Evolutionary conservation across 2,888 invertebrate genomes (phyloP).

Genomic region (Pammene aurita): DNA sequence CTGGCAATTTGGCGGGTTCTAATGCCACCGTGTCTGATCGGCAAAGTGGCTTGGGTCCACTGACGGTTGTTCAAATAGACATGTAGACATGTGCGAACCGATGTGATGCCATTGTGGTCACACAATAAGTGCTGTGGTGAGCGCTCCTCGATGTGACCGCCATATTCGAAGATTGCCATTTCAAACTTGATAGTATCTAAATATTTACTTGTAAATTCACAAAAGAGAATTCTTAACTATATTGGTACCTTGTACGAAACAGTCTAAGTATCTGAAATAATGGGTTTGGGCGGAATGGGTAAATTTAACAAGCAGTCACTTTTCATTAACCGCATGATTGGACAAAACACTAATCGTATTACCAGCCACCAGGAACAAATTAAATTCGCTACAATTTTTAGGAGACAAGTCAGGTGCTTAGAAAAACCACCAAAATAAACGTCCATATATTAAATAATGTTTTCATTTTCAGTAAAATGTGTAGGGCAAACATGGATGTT

Average conservation of each 20-base stretch:
- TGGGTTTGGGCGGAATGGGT: conserved; percentile 6
- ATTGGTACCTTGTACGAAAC: background rate
- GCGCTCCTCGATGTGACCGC: no score
- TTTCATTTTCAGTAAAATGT: background rate
- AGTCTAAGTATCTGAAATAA: background rate
- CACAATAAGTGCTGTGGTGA: no score
- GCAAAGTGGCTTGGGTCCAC: no score
- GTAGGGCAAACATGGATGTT: background rate
- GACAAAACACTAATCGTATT: conserved; percentile 70
- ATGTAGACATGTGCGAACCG: no score
- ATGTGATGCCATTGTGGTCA: no score
- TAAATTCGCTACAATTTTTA: conserved; percentile 58
- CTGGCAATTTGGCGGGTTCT: no score
- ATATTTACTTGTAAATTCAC: no score
- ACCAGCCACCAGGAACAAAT: conserved; percentile 75
- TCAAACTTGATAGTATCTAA: no score
- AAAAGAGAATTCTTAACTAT: no score
- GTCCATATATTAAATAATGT: background rate
- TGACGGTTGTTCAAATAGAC: no score
- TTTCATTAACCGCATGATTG: conserved; percentile 76
- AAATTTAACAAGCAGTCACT: conserved; percentile 54
- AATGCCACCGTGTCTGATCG: no score
- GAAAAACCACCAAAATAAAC: conserved; percentile 40
- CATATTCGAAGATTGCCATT: no score
- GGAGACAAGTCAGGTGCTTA: conserved; percentile 53